Conservation (phyloP, 2,888 invertebrate species). For the Lamellibrachia satsuma region DNA sequence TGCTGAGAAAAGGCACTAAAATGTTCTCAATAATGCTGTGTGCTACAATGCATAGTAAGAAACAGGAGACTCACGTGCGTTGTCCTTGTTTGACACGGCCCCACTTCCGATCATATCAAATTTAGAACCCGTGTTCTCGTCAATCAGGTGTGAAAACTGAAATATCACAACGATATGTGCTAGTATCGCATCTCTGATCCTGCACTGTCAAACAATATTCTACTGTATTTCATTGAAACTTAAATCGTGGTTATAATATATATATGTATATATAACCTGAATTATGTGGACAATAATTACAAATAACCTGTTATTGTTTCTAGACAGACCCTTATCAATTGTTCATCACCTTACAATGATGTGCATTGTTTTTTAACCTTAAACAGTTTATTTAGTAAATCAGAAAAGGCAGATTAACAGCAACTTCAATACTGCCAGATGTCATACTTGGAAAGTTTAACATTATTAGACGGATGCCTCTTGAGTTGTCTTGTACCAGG, state of each 20-base stretch:
- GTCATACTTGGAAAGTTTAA: neutral
- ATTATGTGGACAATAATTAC: too few species aligned
- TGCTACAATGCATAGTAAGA: neutral
- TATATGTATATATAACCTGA: neutral
- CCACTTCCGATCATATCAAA: conserved; percentile 75
- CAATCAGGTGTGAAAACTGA: conserved; percentile 82
- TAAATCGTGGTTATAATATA: neutral
- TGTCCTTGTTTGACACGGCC: conserved; percentile 61
- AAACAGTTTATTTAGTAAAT: neutral
- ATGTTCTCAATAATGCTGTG: neutral
- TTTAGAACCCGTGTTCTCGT: conserved; percentile 77
- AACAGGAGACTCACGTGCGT: conserved; percentile 55
- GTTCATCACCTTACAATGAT: neutral
- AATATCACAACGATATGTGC: neutral
- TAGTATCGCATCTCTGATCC: too few species aligned
- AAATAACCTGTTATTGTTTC: too few species aligned
- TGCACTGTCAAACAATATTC: too few species aligned
- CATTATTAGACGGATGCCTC: neutral
- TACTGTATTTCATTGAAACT: too few species aligned
- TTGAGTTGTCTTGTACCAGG: neutral
- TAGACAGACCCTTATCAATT: too few species aligned
- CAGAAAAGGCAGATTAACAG: neutral
- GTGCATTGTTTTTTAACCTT: neutral
- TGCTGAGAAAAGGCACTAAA: neutral
- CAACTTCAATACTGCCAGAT: neutral